Conservation (phyloP, 2,797 vertebrate species). For the Lerista edwardsae region DNA sequence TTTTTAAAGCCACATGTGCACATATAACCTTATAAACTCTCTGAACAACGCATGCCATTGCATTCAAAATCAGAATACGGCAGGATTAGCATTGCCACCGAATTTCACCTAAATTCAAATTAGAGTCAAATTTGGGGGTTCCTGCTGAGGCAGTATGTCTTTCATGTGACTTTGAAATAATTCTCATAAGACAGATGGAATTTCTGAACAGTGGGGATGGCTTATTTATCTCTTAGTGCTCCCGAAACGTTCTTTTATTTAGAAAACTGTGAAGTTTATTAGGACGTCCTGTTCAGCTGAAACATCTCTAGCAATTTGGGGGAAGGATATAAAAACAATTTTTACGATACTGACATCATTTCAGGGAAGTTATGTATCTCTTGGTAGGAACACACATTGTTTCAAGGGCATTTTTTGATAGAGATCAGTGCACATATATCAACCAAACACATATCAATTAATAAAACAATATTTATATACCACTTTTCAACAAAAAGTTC, state of each 20-base stretch:
- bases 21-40: neutral
- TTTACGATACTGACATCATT: neutral
- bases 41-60: neutral
- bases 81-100: neutral
- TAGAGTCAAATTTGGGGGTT: neutral
- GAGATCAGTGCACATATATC: constrained; percentile 20
- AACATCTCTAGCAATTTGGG: neutral
- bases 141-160: neutral
- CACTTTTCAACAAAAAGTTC: too few relatives aligned
- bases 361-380: neutral
- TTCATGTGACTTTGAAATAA: neutral
- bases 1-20: neutral
- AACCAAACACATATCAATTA: neutral
- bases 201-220: neutral
- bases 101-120: neutral
- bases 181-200: neutral
- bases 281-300: neutral
- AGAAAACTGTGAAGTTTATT: neutral
- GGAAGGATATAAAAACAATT: neutral
- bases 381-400: neutral
- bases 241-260: neutral
- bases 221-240: neutral
- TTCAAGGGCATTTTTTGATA: constrained; percentile 12
- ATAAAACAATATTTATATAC: too few relatives aligned
- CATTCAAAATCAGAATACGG: neutral